Evolutionary conservation across 1,140 invertebrate species (phyloP).

Genomic region (Pseudomyrmex concolor): DNA sequence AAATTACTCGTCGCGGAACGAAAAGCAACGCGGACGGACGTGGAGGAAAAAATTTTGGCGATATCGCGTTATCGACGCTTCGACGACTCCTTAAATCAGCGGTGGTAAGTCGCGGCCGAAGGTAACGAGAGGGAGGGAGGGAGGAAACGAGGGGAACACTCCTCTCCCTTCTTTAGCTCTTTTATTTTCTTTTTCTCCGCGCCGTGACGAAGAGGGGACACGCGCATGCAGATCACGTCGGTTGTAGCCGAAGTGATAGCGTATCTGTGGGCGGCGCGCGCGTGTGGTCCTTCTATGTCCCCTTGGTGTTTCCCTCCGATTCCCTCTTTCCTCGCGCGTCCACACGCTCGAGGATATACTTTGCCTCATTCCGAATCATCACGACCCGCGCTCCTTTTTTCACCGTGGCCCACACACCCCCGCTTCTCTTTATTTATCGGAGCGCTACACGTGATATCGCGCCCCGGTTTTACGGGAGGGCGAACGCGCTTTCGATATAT

Average conservation of each 20-base stretch:
- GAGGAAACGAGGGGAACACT: conserved; percentile 22
- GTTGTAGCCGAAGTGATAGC: conserved; percentile 82
- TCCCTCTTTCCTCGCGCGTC: conserved; percentile 49
- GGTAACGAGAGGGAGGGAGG: conserved; percentile 33
- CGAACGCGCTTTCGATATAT: neutral
- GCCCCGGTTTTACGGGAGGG: no score
- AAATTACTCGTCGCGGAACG: conserved; percentile 16
- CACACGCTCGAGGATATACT: conserved; percentile 32
- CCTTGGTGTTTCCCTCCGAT: conserved; percentile 49
- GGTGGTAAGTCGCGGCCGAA: conserved; percentile 54
- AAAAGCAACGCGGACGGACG: conserved; percentile 29
- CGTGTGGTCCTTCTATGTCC: conserved; percentile 83
- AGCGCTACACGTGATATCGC: neutral
- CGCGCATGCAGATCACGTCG: conserved; percentile 84
- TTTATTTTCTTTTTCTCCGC: conserved; percentile 34
- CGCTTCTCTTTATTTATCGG: neutral
- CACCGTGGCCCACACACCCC: neutral
- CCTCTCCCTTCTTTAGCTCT: conserved; percentile 33
- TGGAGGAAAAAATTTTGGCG: conserved; percentile 46
- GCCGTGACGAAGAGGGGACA: conserved; percentile 77
- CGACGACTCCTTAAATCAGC: conserved; percentile 75
- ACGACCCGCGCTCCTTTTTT: neutral
- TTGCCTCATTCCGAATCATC: conserved; percentile 42
- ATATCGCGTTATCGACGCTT: conserved; percentile 71
- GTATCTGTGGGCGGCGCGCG: conserved; percentile 84